Evolutionary conservation across 2,113 vertebrate species (phyloP).

Genomic region (Onychorhynchus coronatus): DNA sequence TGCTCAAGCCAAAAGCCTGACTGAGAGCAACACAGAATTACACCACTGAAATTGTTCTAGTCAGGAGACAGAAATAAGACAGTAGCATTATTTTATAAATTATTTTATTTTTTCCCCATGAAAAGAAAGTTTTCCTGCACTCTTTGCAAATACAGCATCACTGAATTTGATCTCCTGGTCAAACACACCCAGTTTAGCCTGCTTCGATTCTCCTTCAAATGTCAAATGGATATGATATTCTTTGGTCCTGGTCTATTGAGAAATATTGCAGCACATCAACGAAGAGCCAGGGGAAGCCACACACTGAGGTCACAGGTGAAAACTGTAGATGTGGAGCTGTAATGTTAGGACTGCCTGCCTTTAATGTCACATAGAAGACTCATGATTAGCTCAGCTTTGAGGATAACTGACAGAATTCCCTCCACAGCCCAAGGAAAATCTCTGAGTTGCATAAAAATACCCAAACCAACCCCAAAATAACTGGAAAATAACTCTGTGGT

Average conservation of each 20-base stretch:
- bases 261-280: background rate
- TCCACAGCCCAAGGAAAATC: background rate
- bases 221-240: background rate
- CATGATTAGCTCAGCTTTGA: background rate
- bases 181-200: background rate
- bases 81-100: too few species aligned
- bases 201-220: background rate
- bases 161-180: background rate
- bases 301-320: background rate
- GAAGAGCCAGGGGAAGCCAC: background rate
- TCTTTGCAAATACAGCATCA: background rate
- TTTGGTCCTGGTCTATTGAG: background rate
- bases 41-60: background rate
- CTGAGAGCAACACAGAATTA: background rate
- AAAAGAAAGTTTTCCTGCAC: background rate
- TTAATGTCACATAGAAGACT: background rate
- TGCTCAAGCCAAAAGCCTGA: background rate
- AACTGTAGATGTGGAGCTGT: background rate
- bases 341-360: background rate
- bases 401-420: background rate
- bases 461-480: background rate
- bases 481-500: background rate
- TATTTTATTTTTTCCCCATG: fast-evolving
- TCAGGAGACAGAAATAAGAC: background rate
- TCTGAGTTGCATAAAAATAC: background rate